Percentiles rank a stretch among this genome's conserved stretches.
Conservation (phyloP, 2,797 vertebrate genomes). For the Adrianichthys oophorus region DNA sequence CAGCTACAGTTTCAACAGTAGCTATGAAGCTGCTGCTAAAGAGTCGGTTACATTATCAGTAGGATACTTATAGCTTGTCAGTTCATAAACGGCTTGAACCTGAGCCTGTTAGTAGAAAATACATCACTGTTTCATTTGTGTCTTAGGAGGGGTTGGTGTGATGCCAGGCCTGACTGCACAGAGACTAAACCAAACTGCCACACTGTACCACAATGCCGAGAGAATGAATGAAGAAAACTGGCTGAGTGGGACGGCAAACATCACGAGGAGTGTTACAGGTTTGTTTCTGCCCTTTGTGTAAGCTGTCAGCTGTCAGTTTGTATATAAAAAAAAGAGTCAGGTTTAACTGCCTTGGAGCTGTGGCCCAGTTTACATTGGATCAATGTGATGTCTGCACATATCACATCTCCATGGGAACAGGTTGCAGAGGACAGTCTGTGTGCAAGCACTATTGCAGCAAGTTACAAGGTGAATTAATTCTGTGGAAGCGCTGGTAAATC, state of each 20-base stretch:
- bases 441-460: conserved; percentile 21
- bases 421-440: conserved; percentile 32
- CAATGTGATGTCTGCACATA: conserved; percentile 26
- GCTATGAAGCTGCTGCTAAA: conserved; percentile 12
- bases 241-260: conserved; percentile 9
- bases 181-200: conserved; percentile 37
- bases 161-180: conserved; percentile 14
- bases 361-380: conserved; percentile 51
- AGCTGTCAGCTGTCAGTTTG: conserved; percentile 5
- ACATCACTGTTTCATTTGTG: conserved; percentile 12
- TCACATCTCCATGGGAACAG: conserved; percentile 59
- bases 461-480: not conserved
- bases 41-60: conserved; percentile 36
- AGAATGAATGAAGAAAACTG: conserved; percentile 2
- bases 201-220: conserved; percentile 1
- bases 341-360: conserved; percentile 17
- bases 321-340: conserved; percentile 13
- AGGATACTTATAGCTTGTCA: conserved; percentile 20
- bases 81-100: conserved; percentile 9
- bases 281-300: conserved; percentile 17
- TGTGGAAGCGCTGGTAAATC: not conserved
- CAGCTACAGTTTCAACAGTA: conserved; percentile 18
- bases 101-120: conserved; percentile 30
- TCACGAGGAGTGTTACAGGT: conserved; percentile 1
- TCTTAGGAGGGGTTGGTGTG: not conserved